Percentiles rank a stretch among this genome's conserved stretches.
phyloP scores from a whole-genome alignment of 2,113 vertebrate species.

The Neogale vison region DNA sequence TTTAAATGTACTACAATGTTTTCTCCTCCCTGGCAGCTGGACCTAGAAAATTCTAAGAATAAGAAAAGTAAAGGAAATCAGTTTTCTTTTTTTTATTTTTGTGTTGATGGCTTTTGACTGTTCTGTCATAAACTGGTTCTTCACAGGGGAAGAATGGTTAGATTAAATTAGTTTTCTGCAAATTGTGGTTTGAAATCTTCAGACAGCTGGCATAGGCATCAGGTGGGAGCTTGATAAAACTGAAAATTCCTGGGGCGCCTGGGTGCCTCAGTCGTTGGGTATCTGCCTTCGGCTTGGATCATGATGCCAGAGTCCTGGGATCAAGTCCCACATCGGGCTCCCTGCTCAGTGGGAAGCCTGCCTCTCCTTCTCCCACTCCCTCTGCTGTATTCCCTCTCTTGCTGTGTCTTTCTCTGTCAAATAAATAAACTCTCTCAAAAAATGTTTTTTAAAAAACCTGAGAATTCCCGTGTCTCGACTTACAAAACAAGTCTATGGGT shows the following conservation, averaged over 20 bases:
- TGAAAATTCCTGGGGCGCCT: not conserved
- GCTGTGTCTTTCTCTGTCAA: too few species aligned
- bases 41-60: not conserved
- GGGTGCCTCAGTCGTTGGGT: too few species aligned
- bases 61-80: conserved; percentile 3
- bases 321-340: too few species aligned
- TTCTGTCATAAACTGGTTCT: conserved; percentile 1
- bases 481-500: not conserved
- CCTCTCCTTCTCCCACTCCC: too few species aligned
- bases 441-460: not conserved
- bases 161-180: conserved; percentile 7
- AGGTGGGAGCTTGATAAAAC: conserved; percentile 2
- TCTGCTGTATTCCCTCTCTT: too few species aligned
- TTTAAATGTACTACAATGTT: not conserved
- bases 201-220: not conserved
- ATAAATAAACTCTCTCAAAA: too few species aligned
- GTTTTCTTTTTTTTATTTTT: not conserved
- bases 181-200: not conserved
- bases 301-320: too few species aligned
- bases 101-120: not conserved
- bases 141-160: not conserved
- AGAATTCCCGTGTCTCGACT: not conserved
- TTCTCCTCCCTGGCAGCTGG: not conserved
- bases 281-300: too few species aligned
- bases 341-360: too few species aligned